These are phyloP conservation scores for Chymomyza amoena DNA, from an alignment of 2,888 invertebrate species.

Conservation along the genomic window DNA sequence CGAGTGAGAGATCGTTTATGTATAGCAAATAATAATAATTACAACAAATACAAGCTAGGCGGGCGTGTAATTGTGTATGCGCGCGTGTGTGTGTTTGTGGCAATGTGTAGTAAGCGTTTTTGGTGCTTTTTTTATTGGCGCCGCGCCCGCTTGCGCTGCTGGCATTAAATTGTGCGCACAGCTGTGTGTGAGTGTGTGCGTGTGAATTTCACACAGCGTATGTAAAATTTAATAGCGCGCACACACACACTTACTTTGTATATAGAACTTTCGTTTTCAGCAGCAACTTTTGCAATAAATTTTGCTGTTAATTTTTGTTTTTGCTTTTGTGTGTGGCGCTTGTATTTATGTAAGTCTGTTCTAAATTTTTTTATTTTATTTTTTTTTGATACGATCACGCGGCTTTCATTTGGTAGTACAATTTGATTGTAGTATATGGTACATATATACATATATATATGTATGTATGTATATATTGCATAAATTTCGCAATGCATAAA, in stretches of 20 bases:
- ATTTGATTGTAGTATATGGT: conserved; percentile 35
- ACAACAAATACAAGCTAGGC: conserved; percentile 31
- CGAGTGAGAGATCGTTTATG: neutral
- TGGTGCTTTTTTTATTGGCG: conserved; percentile 15
- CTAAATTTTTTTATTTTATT: conserved; percentile 19
- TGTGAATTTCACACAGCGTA: neutral
- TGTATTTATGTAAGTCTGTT: conserved; percentile 30
- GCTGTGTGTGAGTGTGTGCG: neutral
- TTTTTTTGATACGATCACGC: conserved; percentile 33
- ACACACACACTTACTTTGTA: neutral
- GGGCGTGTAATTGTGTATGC: conserved; percentile 8
- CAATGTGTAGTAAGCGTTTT: conserved; percentile 62
- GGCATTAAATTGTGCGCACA: conserved; percentile 9
- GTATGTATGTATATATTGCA: conserved; percentile 15
- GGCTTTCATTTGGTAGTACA: conserved; percentile 53
- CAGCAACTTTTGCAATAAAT: conserved; percentile 43
- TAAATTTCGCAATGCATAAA: conserved; percentile 42
- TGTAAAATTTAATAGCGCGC: conserved; percentile 47
- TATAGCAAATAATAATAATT: conserved; percentile 58
- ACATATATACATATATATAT: no score
- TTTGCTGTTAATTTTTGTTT: conserved; percentile 29
- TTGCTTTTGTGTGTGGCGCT: neutral
- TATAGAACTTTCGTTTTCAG: conserved; percentile 55
- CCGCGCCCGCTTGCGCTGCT: conserved; percentile 17
- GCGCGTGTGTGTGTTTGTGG: conserved; percentile 36